These are phyloP conservation scores for Dasyurus viverrinus DNA, from an alignment of 2,113 vertebrate genomes.

Conservation along the genomic window DNA sequence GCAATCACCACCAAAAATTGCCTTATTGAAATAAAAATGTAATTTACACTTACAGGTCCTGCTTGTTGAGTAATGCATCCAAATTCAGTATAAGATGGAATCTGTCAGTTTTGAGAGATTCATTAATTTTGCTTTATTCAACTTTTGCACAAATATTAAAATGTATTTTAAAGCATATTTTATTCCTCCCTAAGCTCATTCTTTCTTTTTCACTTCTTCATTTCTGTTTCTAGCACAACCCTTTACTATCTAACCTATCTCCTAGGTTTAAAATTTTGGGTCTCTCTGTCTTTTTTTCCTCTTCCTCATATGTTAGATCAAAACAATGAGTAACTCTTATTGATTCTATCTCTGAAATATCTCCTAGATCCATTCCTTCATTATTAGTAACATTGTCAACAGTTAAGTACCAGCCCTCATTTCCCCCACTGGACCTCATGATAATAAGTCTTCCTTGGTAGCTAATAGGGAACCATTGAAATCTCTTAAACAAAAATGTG, in stretches of 20 bases:
- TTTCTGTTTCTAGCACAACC: neutral
- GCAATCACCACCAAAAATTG: conserved; percentile 15
- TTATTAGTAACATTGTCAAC: neutral
- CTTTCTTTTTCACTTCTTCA: neutral
- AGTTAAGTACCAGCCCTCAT: neutral
- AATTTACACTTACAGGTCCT: conserved; percentile 65
- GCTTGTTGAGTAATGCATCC: conserved; percentile 61
- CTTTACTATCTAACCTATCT: neutral
- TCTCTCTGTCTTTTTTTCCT: neutral
- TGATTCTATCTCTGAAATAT: neutral
- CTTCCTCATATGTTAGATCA: neutral
- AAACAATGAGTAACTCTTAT: neutral
- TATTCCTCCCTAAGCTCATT: neutral
- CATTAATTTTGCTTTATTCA: neutral
- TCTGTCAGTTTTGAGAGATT: conserved; percentile 59
- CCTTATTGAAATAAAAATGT: conserved; percentile 1
- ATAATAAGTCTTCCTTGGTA: neutral
- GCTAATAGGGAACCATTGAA: neutral
- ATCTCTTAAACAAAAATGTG: neutral
- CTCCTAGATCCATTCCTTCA: neutral
- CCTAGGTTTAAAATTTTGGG: neutral
- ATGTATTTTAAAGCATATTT: neutral
- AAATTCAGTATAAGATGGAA: conserved; percentile 65
- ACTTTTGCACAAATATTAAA: conserved; percentile 16
- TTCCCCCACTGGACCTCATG: neutral